Base-by-base conservation (phyloP, 2,888 invertebrate genomes). In the Xestia c-nigrum region DNA sequence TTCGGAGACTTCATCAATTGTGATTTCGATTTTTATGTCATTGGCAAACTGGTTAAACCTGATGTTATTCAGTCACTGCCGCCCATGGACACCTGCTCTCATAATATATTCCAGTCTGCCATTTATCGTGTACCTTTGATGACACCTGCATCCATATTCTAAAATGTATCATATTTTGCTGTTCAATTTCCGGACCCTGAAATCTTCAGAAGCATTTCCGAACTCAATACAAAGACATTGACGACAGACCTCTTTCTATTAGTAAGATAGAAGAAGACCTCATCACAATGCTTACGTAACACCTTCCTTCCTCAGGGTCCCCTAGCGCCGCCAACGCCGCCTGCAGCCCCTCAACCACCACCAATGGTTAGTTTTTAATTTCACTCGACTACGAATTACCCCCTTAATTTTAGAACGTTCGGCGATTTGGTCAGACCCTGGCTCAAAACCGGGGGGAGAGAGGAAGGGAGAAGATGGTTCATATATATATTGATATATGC, bases 291-390 rank as follows among this genome's bases (percentile, higher is more conserved):
- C 38, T 75, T 3, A 69, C 21, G 1, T 7, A 16, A n/a, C 9
- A 1, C 14, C 38, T 19, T 74, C 40, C 9, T 69, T n/a, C n/a
- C 6, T 5, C 84, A 95, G 94, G 96, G 97, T 69, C 96, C 97
- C 1, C 74, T 95, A 69, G 97, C 97, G 21, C 96, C 97, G 3
- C 97, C 97, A 5, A 97, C 97, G 72, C 96, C 97, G 2, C 97
- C 97, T 3, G 97, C 97, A 0, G 96, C 97, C 2, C 97, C 97
- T 0, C 96, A 97, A 78, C 96, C 95, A 0, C 96, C 96, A 16
- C 96, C 96, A 31, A 94, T 95, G 95, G 95, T 95, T 75, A 88
- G 92, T 90, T 89, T n/a, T 68, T 80, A 19, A 63, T 81, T 71
- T 83, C 40, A 83, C 74, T 61, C 59, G 67, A 80, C 70, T 75